Percentiles rank a stretch among this genome's conserved stretches.
phyloP scores from a whole-genome alignment of 2,113 vertebrate species.

The Corythoichthys haematopterus region DNA sequence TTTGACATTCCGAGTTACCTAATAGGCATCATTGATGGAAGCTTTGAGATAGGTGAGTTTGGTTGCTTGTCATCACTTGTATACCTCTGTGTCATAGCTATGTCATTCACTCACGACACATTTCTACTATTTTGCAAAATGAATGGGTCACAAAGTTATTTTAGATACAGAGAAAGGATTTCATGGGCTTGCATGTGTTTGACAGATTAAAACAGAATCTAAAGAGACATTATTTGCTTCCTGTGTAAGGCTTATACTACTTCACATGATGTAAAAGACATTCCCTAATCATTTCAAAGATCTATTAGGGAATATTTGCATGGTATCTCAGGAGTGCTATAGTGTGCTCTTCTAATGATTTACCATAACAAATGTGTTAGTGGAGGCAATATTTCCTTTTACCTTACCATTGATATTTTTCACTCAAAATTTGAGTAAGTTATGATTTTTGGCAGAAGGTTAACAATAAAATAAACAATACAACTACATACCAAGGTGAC shows the following conservation, averaged over 20 bases:
- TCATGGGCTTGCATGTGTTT: conserved; percentile 9
- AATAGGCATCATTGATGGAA: conserved; percentile 89
- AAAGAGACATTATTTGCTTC: no score
- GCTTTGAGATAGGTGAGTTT: conserved; percentile 92
- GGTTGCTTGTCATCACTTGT: conserved; percentile 22
- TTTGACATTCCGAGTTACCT: conserved; percentile 91
- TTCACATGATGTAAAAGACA: no score
- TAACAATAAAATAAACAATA: neutral
- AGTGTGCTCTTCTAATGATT: no score
- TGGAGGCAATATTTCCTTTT: neutral
- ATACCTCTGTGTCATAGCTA: conserved; percentile 27
- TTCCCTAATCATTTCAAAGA: no score
- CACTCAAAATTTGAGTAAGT: neutral
- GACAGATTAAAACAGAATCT: neutral
- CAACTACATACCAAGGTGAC: neutral
- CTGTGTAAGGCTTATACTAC: no score
- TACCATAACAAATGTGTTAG: no score
- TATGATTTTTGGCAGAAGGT: neutral
- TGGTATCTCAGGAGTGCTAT: no score
- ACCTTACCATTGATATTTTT: neutral
- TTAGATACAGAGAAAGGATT: conserved; percentile 31
- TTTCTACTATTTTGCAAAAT: conserved; percentile 42
- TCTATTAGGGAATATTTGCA: no score
- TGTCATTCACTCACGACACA: conserved; percentile 8
- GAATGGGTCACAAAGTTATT: conserved; percentile 51